Evolutionary conservation across 2,113 vertebrate species (phyloP), one percentile per base, ranked within the genome.

Genomic region (Manacus vitellinus): DNA sequence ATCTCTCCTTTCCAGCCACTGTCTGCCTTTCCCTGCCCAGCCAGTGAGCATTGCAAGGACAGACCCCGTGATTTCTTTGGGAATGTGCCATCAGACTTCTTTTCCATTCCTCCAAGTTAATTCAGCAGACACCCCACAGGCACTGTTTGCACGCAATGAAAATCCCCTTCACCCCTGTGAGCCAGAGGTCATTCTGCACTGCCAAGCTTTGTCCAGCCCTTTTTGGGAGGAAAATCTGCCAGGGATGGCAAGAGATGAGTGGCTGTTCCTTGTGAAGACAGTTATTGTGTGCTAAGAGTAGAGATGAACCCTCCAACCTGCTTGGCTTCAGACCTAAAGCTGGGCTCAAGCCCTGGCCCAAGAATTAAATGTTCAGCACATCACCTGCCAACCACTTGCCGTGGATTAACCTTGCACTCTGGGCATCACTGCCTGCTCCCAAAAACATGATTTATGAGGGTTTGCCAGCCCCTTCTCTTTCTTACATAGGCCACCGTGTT

Each of bases 401-500:
- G 20, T 2, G 4, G 46, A 25, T 51, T 75, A 47, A 41, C 5
- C 58, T 41, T 3, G 7, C 51, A 5, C 21, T 20, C 20, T 17
- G 37, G 13, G 19, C 37, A 7, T 28, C 2, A 3, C 54, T n/a
- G 33, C n/a, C 51, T 0, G 2, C 17, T 58, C 47, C 62, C 43
- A 12, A 44, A 62, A 72, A 35, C 15, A 27, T 23, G 35, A 51
- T 46, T 72, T 35, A 17, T 6, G 28, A 23, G 19, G 5, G 4
- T 35, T 12, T 11, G 10, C 30, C 21, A 47, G 46, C 11, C 13
- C 31, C 22, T 75, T 28, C 44, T 35, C 14, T 16, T 68, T 67
- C 18, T 35, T 46, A 14, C 6, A 12, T 0, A 12, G 55, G 7
- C 37, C 58, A 80, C 5, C 4, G 3, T 0, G 0, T 67, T 65